These are phyloP conservation scores for Callipepla squamata DNA, from an alignment of 2,113 vertebrate species.

Conservation along the genomic window DNA sequence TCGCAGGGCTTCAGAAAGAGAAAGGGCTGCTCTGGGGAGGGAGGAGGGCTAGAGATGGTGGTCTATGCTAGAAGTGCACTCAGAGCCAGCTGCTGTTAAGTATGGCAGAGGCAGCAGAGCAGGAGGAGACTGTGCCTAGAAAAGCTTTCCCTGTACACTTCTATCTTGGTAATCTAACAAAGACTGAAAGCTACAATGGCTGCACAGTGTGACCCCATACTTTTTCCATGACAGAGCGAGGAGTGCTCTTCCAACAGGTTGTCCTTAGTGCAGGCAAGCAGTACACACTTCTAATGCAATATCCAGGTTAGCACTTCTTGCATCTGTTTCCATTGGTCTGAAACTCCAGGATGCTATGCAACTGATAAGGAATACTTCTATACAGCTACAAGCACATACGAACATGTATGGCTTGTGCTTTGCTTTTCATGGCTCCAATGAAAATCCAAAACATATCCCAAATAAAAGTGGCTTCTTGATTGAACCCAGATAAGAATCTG, in stretches of 20 bases:
- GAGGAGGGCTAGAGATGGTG: neutral
- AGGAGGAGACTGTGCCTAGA: neutral
- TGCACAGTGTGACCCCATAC: neutral
- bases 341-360: neutral
- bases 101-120: neutral
- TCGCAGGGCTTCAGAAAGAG: neutral
- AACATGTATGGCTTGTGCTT: neutral
- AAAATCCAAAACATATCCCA: neutral
- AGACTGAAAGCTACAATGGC: neutral
- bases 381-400: neutral
- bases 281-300: neutral
- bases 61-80: neutral
- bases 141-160: neutral
- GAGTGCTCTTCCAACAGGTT: neutral
- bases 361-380: neutral
- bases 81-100: neutral
- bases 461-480: neutral
- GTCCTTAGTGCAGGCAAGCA: neutral
- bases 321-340: neutral
- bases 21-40: neutral
- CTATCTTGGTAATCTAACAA: neutral
- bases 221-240: neutral
- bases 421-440: neutral
- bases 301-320: neutral
- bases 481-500: neutral